Evolutionary conservation across 2,888 invertebrate species (phyloP).

Genomic region (Acrobasis suavella): DNA sequence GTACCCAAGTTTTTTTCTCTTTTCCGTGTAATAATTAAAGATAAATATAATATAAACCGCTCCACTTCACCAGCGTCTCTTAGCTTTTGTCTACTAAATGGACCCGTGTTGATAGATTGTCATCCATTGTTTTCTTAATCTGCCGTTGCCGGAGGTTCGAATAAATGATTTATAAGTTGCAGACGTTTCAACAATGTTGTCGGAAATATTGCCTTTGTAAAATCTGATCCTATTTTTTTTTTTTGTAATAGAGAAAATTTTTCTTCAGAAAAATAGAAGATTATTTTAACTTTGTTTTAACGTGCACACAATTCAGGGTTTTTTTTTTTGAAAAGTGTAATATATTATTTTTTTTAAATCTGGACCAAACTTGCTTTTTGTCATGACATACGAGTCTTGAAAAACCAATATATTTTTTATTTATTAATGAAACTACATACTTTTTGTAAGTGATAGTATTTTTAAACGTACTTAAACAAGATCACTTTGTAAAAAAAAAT

Average conservation of each 20-base stretch:
- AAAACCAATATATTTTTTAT: not conserved
- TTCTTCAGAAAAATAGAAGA: too few species aligned
- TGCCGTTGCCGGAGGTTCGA: conserved; percentile 57
- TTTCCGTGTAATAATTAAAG: conserved; percentile 78
- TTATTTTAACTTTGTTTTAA: too few species aligned
- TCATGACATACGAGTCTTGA: not conserved
- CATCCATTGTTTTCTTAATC: conserved; percentile 78
- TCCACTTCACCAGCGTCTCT: conserved; percentile 64
- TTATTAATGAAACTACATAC: too few species aligned
- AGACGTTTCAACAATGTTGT: conserved; percentile 29
- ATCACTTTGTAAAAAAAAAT: too few species aligned
- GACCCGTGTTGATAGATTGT: conserved; percentile 74
- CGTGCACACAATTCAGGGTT: too few species aligned
- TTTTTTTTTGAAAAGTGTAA: too few species aligned
- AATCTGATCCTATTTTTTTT: conserved; percentile 15
- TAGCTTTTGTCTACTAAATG: conserved; percentile 72
- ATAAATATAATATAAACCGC: conserved; percentile 80
- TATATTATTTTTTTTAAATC: too few species aligned
- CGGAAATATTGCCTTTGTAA: conserved; percentile 34
- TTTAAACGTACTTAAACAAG: too few species aligned
- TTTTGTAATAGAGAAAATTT: not conserved
- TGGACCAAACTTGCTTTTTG: too few species aligned
- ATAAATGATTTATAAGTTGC: conserved; percentile 76
- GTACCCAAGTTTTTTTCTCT: conserved; percentile 47
- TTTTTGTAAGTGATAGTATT: too few species aligned